Evolutionary conservation across 2,797 vertebrate species (phyloP).

Genomic region (Pangasius sanitwongsei): DNA sequence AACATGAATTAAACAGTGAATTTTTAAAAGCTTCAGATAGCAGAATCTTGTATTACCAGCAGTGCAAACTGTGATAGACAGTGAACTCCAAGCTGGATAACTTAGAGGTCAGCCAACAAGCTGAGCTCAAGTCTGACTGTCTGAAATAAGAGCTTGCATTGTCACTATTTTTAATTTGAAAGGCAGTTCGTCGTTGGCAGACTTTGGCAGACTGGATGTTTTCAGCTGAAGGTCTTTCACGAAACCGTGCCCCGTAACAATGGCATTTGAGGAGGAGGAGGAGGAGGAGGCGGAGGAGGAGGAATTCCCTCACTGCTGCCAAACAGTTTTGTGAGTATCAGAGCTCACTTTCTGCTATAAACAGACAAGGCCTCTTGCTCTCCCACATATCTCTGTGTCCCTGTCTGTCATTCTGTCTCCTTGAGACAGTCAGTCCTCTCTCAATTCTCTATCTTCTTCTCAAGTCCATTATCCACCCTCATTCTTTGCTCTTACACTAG

Average conservation of each 20-base stretch:
- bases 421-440: slow-evolving; percentile 1
- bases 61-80: neutral
- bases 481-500: neutral
- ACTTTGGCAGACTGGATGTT: slow-evolving; percentile 38
- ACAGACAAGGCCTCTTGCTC: slow-evolving; percentile 26
- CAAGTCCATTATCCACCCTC: slow-evolving; percentile 13
- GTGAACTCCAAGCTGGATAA: slow-evolving; percentile 1
- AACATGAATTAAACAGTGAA: neutral
- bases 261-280: slow-evolving; percentile 31
- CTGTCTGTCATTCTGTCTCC: slow-evolving; percentile 7
- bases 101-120: slow-evolving; percentile 37
- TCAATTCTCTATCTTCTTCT: slow-evolving; percentile 1
- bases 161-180: slow-evolving; percentile 55
- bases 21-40: neutral
- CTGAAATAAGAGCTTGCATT: slow-evolving; percentile 53
- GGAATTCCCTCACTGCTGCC: slow-evolving; percentile 41
- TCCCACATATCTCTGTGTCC: slow-evolving; percentile 9
- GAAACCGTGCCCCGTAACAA: slow-evolving; percentile 40
- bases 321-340: slow-evolving; percentile 47
- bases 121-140: slow-evolving; percentile 24
- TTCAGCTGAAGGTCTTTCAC: slow-evolving; percentile 41
- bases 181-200: slow-evolving; percentile 42
- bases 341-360: slow-evolving; percentile 42
- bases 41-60: neutral
- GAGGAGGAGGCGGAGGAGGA: neutral